Evolutionary conservation across 2,797 vertebrate genomes (phyloP).

Genomic region (Vultur gryphus): DNA sequence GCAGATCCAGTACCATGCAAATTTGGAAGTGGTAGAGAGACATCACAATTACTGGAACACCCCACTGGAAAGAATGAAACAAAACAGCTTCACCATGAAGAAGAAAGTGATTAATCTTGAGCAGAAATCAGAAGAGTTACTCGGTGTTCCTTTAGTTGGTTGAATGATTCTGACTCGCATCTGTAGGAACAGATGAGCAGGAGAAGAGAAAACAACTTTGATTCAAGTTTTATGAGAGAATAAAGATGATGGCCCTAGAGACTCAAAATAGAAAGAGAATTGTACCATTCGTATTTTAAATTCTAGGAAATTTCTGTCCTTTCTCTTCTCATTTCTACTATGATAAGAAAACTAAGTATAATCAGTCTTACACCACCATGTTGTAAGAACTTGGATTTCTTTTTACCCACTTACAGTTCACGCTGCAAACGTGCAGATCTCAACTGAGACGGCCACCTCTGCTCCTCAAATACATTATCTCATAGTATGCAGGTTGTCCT

Average conservation of each 20-base stretch:
- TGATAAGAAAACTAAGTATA: background rate
- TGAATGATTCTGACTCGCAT: background rate
- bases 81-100: background rate
- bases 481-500: background rate
- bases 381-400: background rate
- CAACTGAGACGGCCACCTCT: background rate
- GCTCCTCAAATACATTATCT: background rate
- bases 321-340: background rate
- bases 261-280: background rate
- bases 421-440: background rate
- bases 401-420: background rate
- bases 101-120: background rate
- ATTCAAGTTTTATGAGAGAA: background rate
- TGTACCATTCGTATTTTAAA: background rate
- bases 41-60: rapidly evolving
- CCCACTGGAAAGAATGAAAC: background rate
- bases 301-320: background rate
- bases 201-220: background rate
- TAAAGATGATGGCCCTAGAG: background rate
- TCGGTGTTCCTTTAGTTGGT: background rate
- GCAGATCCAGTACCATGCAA: background rate
- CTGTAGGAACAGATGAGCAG: background rate
- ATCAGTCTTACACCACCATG: background rate
- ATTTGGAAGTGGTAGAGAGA: background rate
- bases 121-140: background rate